Percentiles rank a stretch among this genome's conserved stretches.
Evolutionary conservation across 2,797 vertebrate species (phyloP).

Genomic region (Lutjanus campechanus): DNA sequence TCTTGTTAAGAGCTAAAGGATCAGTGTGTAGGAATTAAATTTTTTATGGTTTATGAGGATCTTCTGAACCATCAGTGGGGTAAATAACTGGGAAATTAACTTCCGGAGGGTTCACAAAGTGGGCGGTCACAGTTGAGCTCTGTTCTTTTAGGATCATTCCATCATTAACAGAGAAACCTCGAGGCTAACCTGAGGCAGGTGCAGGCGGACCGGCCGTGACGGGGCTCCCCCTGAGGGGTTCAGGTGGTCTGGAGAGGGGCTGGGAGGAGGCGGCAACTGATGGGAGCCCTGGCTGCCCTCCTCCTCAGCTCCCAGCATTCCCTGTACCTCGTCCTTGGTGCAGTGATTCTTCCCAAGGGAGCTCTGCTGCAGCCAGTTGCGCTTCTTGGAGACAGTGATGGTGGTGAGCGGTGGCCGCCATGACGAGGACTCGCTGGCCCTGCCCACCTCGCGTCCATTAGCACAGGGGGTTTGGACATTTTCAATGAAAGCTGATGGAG

Average conservation of each 20-base stretch:
- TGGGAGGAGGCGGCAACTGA: conserved; percentile 63
- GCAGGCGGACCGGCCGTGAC: conserved; percentile 51
- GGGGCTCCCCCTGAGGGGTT: conserved; percentile 62
- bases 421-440: conserved; percentile 69
- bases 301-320: conserved; percentile 76
- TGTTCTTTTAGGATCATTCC: background rate
- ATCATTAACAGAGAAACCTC: background rate
- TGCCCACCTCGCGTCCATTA: conserved; percentile 83
- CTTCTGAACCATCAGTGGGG: too few relatives aligned
- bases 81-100: too few relatives aligned
- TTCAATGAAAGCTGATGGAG: conserved; percentile 89
- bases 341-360: conserved; percentile 76
- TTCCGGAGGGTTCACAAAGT: background rate
- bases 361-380: conserved; percentile 97
- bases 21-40: too few relatives aligned
- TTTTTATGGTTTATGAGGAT: too few relatives aligned
- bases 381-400: conserved; percentile 98
- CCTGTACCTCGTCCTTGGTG: conserved; percentile 78
- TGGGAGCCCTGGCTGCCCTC: conserved; percentile 61
- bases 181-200: conserved; percentile 69
- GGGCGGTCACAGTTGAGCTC: too few relatives aligned
- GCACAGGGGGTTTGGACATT: conserved; percentile 87
- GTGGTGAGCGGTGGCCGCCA: conserved; percentile 86
- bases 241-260: conserved; percentile 75
- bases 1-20: background rate